Evolutionary conservation across 2,797 vertebrate species (phyloP).

Genomic region (Diceros bicornis): DNA sequence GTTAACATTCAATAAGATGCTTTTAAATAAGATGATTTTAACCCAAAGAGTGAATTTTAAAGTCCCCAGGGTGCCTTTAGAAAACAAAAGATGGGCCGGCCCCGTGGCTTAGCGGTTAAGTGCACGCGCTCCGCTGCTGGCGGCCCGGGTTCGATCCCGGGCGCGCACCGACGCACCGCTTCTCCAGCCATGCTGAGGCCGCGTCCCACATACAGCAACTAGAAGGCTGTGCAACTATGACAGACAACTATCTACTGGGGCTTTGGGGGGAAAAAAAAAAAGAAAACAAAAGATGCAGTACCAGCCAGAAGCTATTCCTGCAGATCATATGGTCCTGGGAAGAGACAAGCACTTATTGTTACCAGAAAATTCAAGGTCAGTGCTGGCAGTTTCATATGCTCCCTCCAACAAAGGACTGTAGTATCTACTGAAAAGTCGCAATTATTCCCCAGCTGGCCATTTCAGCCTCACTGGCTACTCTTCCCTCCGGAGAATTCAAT

Average conservation of each 20-base stretch:
- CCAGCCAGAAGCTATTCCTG: conserved; percentile 69
- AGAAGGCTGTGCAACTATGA: too few relatives aligned
- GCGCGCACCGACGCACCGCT: too few relatives aligned
- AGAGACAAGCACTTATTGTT: conserved; percentile 82
- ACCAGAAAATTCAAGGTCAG: conserved; percentile 87
- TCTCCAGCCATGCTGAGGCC: too few relatives aligned
- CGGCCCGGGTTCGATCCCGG: too few relatives aligned
- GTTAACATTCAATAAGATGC: conserved; percentile 37
- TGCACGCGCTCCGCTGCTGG: too few relatives aligned
- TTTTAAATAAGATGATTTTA: conserved; percentile 51
- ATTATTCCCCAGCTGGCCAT: conserved; percentile 79
- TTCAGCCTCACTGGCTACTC: conserved; percentile 79
- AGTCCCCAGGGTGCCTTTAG: not conserved
- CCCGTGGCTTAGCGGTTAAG: too few relatives aligned
- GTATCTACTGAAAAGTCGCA: conserved; percentile 86
- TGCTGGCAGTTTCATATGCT: conserved; percentile 80
- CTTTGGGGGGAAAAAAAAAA: too few relatives aligned
- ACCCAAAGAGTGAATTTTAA: conserved; percentile 25
- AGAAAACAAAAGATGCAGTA: conserved; percentile 72
- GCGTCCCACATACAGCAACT: too few relatives aligned
- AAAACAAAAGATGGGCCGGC: conserved; percentile 74
- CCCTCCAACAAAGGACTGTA: conserved; percentile 74
- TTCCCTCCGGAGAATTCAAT: conserved; percentile 79
- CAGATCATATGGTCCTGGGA: conserved; percentile 81
- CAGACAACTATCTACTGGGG: too few relatives aligned